A percentile compares a stretch with the other conserved stretches of the same genome.
Evolutionary conservation across 2,797 vertebrate species (phyloP).

Genomic region (Anguilla marmorata): DNA sequence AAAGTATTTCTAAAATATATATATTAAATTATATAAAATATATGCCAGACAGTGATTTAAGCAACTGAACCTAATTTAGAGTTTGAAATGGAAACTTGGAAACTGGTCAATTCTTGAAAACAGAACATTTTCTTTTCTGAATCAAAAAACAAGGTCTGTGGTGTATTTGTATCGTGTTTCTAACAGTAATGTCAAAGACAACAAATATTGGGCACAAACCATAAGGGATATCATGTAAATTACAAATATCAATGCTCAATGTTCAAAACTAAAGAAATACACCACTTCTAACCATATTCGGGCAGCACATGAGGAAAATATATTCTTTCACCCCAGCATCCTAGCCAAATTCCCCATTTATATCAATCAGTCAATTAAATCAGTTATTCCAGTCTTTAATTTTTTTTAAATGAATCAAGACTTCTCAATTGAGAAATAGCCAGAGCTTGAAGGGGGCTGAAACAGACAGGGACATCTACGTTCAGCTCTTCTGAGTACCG

Average conservation of each 20-base stretch:
- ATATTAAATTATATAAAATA: neutral
- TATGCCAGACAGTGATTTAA: neutral
- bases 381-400: slow-evolving; percentile 68
- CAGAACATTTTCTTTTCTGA: neutral
- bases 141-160: neutral
- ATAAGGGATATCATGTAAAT: neutral
- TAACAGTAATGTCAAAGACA: slow-evolving; percentile 14
- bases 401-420: slow-evolving; percentile 68
- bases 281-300: slow-evolving; percentile 19
- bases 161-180: neutral
- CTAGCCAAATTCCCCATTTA: slow-evolving; percentile 53
- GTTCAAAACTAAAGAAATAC: neutral
- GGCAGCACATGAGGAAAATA: slow-evolving; percentile 36
- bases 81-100: neutral
- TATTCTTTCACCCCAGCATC: slow-evolving; percentile 65
- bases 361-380: slow-evolving; percentile 54
- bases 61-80: neutral
- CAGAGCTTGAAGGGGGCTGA: neutral
- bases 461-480: neutral
- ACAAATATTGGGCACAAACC: slow-evolving; percentile 16
- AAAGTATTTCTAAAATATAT: neutral
- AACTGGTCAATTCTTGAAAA: neutral
- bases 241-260: neutral
- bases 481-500: too few relatives aligned
- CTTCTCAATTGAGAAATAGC: slow-evolving; percentile 46